Conservation (phyloP, 2,888 invertebrate species). For the Drosophila aldrichi region DNA sequence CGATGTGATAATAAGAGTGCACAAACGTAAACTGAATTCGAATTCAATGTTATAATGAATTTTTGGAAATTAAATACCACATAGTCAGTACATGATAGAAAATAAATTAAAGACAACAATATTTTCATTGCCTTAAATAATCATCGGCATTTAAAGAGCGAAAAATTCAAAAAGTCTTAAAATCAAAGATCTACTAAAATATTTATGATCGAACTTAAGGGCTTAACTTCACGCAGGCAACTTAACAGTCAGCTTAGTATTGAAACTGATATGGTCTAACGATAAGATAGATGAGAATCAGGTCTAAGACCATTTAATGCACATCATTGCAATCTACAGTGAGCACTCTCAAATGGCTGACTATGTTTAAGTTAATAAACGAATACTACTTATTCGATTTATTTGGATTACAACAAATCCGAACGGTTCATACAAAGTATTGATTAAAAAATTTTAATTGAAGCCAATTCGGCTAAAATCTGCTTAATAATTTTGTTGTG, state of each 20-base stretch:
- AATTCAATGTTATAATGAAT: not conserved
- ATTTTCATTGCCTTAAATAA: not conserved
- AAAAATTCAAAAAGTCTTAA: constrained; percentile 2
- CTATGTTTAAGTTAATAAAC: constrained; percentile 6
- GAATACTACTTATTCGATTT: not conserved
- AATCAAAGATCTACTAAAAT: not conserved
- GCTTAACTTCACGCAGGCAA: not conserved
- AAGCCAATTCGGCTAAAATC: not conserved
- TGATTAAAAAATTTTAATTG: not conserved
- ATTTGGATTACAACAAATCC: not conserved
- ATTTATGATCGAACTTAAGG: constrained; percentile 2
- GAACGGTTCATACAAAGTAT: not conserved
- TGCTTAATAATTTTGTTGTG: not conserved
- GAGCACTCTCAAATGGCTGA: not conserved
- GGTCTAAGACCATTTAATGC: constrained; percentile 14
- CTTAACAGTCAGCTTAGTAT: constrained; percentile 22
- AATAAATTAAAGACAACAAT: no score
- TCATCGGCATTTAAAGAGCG: not conserved
- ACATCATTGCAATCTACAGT: constrained; percentile 4
- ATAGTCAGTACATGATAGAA: not conserved
- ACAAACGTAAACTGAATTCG: not conserved
- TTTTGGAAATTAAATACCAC: no score
- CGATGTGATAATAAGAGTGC: not conserved
- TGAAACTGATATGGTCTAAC: constrained; percentile 22
- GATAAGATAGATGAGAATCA: constrained; percentile 28